Conservation (phyloP, 1,140 invertebrate species). For the Drosophila kikkawai region DNA sequence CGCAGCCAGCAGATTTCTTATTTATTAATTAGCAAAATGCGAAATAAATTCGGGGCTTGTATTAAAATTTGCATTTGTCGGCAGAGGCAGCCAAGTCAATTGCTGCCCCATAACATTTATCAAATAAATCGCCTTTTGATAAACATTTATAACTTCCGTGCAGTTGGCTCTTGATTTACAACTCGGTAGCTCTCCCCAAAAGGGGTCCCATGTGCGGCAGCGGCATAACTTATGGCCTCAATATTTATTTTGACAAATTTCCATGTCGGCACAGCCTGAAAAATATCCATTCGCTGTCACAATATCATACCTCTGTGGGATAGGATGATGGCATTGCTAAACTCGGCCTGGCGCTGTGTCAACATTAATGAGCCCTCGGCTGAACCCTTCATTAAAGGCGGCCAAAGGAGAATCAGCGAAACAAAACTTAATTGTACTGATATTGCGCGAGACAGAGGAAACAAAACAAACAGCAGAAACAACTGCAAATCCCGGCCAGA, state of each 20-base stretch:
- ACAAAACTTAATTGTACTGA: constrained; percentile 80
- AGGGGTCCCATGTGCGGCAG: background rate
- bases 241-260: constrained; percentile 71
- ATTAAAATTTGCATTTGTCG: constrained; percentile 69
- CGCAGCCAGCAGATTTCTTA: constrained; percentile 61
- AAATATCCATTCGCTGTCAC: constrained; percentile 32
- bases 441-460: constrained; percentile 56
- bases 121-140: constrained; percentile 70
- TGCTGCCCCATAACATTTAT: constrained; percentile 61
- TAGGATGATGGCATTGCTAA: constrained; percentile 45
- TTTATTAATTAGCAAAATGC: constrained; percentile 78
- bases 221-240: constrained; percentile 54
- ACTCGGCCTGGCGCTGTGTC: constrained; percentile 51
- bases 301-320: constrained; percentile 31
- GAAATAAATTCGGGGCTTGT: constrained; percentile 69
- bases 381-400: constrained; percentile 73
- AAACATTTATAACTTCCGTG: constrained; percentile 80
- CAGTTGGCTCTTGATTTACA: constrained; percentile 65
- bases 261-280: constrained; percentile 38
- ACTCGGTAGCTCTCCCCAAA: constrained; percentile 30
- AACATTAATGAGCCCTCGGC: constrained; percentile 69
- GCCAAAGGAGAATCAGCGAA: constrained; percentile 60
- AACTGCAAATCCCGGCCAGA: constrained; percentile 31
- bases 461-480: constrained; percentile 49
- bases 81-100: constrained; percentile 31